phyloP scores from a whole-genome alignment of 2,797 vertebrate genomes.

The Nannoperca obscura region DNA sequence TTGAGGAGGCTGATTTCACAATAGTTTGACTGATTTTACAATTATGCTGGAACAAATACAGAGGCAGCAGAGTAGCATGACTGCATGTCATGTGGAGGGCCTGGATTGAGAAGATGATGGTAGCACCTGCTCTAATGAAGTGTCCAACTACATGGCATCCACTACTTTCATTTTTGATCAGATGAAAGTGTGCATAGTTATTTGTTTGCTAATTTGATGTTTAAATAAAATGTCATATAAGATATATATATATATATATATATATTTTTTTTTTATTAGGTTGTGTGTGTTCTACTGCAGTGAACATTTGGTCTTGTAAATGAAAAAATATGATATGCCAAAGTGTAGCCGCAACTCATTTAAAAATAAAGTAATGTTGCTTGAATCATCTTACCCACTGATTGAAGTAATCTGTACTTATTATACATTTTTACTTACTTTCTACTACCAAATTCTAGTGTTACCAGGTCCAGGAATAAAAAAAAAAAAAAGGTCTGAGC shows the following conservation, averaged over 20 bases:
- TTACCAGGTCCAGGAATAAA: too few relatives aligned
- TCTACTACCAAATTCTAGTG: too few relatives aligned
- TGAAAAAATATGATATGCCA: too few relatives aligned
- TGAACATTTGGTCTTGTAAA: neutral
- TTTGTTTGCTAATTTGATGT: neutral
- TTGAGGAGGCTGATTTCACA: constrained; percentile 53
- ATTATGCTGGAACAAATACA: constrained; percentile 33
- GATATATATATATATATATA: too few relatives aligned
- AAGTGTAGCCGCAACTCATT: too few relatives aligned
- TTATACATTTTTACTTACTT: neutral
- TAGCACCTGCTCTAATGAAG: constrained; percentile 13
- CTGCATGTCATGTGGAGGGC: neutral
- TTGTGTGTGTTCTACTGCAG: neutral
- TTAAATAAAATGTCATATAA: neutral
- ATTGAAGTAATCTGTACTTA: neutral
- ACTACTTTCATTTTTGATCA: neutral
- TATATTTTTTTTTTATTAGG: too few relatives aligned
- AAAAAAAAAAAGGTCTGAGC: neutral
- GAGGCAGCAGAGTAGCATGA: constrained; percentile 10
- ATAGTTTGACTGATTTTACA: constrained; percentile 53
- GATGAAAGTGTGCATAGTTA: neutral
- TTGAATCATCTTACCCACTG: too few relatives aligned
- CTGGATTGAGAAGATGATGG: constrained; percentile 4
- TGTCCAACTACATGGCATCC: neutral
- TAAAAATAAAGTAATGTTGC: too few relatives aligned